Percentiles rank a stretch among this genome's conserved stretches.
phyloP scores from a whole-genome alignment of 23 tunicate species.

The Ascidia mentula region DNA sequence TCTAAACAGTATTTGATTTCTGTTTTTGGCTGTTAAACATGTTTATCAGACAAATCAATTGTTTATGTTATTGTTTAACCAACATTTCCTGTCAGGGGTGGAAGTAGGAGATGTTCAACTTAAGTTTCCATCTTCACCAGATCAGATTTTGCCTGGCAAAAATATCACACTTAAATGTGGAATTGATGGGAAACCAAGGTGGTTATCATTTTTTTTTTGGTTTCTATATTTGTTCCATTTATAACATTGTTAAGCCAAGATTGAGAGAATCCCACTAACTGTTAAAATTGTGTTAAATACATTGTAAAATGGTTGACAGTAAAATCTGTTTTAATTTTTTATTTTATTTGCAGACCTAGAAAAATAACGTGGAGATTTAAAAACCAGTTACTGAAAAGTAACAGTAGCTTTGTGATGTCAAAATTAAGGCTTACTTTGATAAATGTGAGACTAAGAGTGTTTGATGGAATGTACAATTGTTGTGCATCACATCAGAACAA shows the following conservation, averaged over 20 bases:
- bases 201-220: no score
- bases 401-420: neutral
- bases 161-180: neutral
- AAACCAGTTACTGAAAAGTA: neutral
- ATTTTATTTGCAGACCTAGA: slow-evolving; percentile 8
- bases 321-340: neutral
- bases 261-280: no score
- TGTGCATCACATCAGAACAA: neutral
- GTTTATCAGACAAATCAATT: no score
- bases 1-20: no score
- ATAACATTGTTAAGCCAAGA: neutral
- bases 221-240: no score
- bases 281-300: no score
- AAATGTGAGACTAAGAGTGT: neutral
- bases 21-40: no score
- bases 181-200: neutral
- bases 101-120: neutral
- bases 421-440: neutral
- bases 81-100: no score
- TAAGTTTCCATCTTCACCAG: neutral
- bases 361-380: slow-evolving; percentile 22
- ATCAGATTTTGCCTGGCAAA: neutral
- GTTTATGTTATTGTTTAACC: no score
- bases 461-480: slow-evolving; percentile 6
- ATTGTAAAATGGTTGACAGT: no score